Evolutionary conservation across 2,113 vertebrate genomes (phyloP).

Genomic region (Campylorhamphus procurvoides): DNA sequence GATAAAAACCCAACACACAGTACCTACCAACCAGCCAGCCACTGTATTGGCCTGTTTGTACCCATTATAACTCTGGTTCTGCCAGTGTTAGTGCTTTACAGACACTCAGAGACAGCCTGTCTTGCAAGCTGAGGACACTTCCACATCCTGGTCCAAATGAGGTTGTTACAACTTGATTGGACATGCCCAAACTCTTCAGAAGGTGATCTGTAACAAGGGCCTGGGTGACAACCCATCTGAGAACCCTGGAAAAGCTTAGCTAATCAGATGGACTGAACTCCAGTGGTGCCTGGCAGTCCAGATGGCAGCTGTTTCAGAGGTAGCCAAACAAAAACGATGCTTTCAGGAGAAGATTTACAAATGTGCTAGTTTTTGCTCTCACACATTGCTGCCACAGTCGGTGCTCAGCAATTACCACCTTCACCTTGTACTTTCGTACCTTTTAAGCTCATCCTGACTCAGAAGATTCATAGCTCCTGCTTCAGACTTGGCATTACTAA

Average conservation of each 20-base stretch:
- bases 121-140: not conserved
- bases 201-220: accelerated
- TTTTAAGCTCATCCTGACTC: not conserved
- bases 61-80: not conserved
- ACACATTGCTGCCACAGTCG: not conserved
- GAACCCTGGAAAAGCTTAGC: not conserved
- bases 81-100: not conserved
- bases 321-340: not conserved
- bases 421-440: not conserved
- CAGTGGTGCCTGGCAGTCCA: not conserved
- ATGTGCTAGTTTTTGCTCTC: not conserved
- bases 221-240: not conserved
- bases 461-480: not conserved
- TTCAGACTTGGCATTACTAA: not conserved
- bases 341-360: not conserved
- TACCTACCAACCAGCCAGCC: not conserved
- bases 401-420: not conserved
- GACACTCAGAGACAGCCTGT: not conserved
- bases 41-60: not conserved
- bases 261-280: not conserved
- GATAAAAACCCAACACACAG: not conserved
- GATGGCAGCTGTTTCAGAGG: not conserved
- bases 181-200: not conserved
- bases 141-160: not conserved
- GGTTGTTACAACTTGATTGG: not conserved